Evolutionary conservation across 2,797 vertebrate species (phyloP).

Genomic region (Spinibarbus caldwelli): DNA sequence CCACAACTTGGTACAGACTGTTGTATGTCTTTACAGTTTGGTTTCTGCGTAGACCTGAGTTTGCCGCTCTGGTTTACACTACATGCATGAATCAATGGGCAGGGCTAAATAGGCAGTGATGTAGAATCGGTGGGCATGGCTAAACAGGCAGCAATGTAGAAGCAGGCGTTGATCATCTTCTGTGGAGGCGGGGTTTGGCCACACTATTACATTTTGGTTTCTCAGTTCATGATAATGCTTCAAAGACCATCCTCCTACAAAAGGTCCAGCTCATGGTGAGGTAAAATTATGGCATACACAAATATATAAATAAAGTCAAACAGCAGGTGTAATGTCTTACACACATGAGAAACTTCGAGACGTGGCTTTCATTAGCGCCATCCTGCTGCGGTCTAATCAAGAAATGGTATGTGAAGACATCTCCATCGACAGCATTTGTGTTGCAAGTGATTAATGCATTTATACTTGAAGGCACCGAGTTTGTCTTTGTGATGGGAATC

Average conservation of each 20-base stretch:
- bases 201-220: not conserved
- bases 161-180: too few relatives aligned
- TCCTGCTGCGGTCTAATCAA: constrained; percentile 37
- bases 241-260: constrained; percentile 38
- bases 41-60: too few relatives aligned
- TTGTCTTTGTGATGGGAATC: constrained; percentile 19
- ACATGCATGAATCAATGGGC: too few relatives aligned
- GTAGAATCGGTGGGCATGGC: too few relatives aligned
- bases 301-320: constrained; percentile 28
- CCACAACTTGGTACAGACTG: too few relatives aligned
- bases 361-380: constrained; percentile 20
- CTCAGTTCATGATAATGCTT: constrained; percentile 24
- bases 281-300: not conserved
- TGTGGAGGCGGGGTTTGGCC: too few relatives aligned
- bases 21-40: too few relatives aligned
- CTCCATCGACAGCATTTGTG: constrained; percentile 11
- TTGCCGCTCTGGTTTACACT: too few relatives aligned
- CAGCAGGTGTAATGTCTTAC: constrained; percentile 12
- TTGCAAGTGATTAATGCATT: constrained; percentile 38
- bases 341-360: constrained; percentile 18
- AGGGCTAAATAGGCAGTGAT: too few relatives aligned
- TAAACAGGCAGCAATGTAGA: too few relatives aligned
- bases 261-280: constrained; percentile 5
- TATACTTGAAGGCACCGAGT: constrained; percentile 31
- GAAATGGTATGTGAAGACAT: constrained; percentile 15